Evolutionary conservation across 2,113 vertebrate species (phyloP), one percentile per base, ranked within the genome.

Genomic region (Tautogolabrus adspersus): DNA sequence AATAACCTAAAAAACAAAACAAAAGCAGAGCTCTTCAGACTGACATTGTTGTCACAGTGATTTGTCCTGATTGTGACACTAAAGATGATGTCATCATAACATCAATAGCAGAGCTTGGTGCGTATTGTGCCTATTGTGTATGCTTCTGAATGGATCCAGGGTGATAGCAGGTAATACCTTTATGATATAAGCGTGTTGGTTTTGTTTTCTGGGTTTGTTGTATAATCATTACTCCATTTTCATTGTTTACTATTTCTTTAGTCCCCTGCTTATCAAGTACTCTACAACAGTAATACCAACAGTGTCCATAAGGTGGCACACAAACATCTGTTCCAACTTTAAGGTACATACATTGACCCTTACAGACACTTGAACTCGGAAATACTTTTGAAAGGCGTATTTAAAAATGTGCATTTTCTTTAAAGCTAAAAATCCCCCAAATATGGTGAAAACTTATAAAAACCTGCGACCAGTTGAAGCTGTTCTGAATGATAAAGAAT

Each of bases 261-360:
- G 46, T 10, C 42, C 5, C 23, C 8, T 58, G 10, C 7, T 18
- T 22, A 11, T 19, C 4, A 56, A 40, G 19, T 61, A 12, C 68
- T 68, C 49, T 59, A 75, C 63, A 75, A 67, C 72, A 56, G 19
- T 72, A 59, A 67, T 72, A 58, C 60, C 42, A 69, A 42, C 11
- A 44, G 1, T 34, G 37, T 56, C 91, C 94, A 90, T 30, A 44
- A 51, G 90, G 85, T 76, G 84, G 84, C 85, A 75, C 79, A 61
- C 66, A 67, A 81, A 60, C 66, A 72, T 73, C 55, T 81, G 21
- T 79, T 52, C 21, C 49, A 52, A n/a, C 30, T 9, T 19, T n/a
- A 3, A 21, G 13, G 49, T 19, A 61, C 47, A 23, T 23, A 1
- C 44, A 44, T 22, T 47, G 37, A 75, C 57, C 49, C 19, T 59